Percentiles rank a stretch among this genome's conserved stretches.
Evolutionary conservation across 2,888 invertebrate genomes (phyloP).

Genomic region (Deilephila porcellus): DNA sequence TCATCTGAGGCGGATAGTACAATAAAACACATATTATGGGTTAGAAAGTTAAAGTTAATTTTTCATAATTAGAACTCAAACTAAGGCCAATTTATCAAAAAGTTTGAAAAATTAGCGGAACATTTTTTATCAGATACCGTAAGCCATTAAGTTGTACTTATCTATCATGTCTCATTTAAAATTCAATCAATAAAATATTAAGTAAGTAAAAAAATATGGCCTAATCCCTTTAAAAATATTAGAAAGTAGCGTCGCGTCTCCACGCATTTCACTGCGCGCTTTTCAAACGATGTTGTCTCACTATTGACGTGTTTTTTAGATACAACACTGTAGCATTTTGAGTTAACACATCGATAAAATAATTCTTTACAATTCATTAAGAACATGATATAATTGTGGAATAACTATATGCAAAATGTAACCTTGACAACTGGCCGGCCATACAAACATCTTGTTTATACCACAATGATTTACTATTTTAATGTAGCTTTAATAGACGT

Average conservation of each 20-base stretch:
- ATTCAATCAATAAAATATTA: too few relatives aligned
- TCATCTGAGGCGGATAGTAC: too few relatives aligned
- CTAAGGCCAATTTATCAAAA: too few relatives aligned
- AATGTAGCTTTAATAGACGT: constrained; percentile 74
- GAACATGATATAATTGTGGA: not conserved
- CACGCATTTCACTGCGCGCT: constrained; percentile 15
- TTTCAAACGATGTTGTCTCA: constrained; percentile 22
- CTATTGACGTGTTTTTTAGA: constrained; percentile 22
- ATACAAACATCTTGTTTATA: constrained; percentile 38
- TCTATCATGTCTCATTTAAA: too few relatives aligned
- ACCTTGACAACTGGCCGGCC: constrained; percentile 36
- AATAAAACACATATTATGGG: too few relatives aligned
- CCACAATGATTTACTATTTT: constrained; percentile 67
- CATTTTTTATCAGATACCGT: too few relatives aligned
- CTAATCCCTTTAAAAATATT: not conserved
- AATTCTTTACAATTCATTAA: not conserved
- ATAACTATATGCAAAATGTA: constrained; percentile 23
- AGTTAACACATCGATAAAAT: not conserved
- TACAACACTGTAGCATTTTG: constrained; percentile 2
- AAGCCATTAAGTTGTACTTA: too few relatives aligned
- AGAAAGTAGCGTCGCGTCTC: not conserved
- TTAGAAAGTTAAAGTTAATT: too few relatives aligned
- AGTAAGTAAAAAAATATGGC: too few relatives aligned
- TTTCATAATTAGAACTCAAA: too few relatives aligned
- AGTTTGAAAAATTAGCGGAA: too few relatives aligned